These are phyloP conservation scores for Brachionus manjavacas DNA, from an alignment of 1,140 invertebrate genomes.

Conservation along the genomic window DNA sequence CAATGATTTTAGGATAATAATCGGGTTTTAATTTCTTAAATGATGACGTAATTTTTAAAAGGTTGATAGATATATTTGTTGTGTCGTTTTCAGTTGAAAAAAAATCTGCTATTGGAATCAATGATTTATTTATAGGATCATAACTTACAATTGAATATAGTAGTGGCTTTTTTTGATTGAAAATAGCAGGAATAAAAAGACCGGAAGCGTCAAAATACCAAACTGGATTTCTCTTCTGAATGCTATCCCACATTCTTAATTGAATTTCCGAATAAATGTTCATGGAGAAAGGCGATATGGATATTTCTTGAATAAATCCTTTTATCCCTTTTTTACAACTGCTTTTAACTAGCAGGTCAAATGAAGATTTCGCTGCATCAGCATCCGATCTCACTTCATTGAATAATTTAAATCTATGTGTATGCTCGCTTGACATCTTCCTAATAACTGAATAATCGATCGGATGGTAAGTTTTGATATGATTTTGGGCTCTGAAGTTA, in stretches of 20 bases:
- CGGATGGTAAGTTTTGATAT: neutral
- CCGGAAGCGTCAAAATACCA: slow-evolving; percentile 10
- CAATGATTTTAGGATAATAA: neutral
- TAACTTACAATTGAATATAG: neutral
- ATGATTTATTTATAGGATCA: neutral
- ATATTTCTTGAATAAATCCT: slow-evolving; percentile 3
- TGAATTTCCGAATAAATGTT: neutral
- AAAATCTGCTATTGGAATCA: neutral
- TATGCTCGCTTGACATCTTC: neutral
- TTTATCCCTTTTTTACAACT: neutral
- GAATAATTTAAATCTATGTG: neutral
- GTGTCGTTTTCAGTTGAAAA: neutral
- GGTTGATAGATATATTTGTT: neutral
- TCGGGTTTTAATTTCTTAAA: neutral
- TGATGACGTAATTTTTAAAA: neutral
- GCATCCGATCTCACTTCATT: neutral
- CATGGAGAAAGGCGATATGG: neutral
- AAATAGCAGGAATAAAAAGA: neutral
- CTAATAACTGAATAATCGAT: neutral
- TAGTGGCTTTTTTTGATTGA: neutral
- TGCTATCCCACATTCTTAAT: neutral
- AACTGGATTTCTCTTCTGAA: neutral
- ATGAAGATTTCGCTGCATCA: neutral
- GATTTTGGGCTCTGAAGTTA: neutral
- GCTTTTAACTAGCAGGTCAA: neutral